Base-by-base conservation (phyloP, 2,797 vertebrate species). In the Luscinia megarhynchos region DNA sequence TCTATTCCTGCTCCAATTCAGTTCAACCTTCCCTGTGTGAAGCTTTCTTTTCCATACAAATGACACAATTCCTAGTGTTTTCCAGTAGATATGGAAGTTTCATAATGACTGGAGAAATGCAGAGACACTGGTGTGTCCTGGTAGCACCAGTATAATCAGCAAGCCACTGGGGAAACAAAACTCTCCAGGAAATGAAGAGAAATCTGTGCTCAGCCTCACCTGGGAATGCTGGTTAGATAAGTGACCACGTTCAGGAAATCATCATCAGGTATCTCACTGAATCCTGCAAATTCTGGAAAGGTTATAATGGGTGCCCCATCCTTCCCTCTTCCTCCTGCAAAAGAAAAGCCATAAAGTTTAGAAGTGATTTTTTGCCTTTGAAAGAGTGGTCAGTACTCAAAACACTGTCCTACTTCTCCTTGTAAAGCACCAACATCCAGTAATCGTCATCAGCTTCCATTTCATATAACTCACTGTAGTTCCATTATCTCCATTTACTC, bases 161-260 rank as follows among this genome's bases (percentile, higher is more conserved):
- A 1, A 89, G 24, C 29, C 41, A 55, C 12, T 12, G 23, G 30
- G 29, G 23, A 89, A 80, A 26, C 10, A 91, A 67, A 89, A 51
- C 23, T 55, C 23, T 54, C 12, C 2, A 50, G 36, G 46, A 93
- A 79, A 84, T 19, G 57, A 64, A 50, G 17, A 57, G 54, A 41
- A 36, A 2, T 9, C 48, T 63, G 29, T 77, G 38, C 66, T 84
- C 26, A 74, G 57, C 29, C 95, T 97, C 90, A 99, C 99, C 99
- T 99, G 95, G 99, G 99, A 89, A 99, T 98, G 95, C 99, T 99
- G 91, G 99, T 99, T 97, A 99, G 97, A 85, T 99, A 99, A 2
- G 99, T 99, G 84, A 99, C 98, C 50, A 99, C 99, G 0, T 99
- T 99, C 76, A 99, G 97, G 93, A 99, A 99, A 96, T 99, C 99